phyloP scores from a whole-genome alignment of 2,888 invertebrate genomes.

The Thymelicus acteon region DNA sequence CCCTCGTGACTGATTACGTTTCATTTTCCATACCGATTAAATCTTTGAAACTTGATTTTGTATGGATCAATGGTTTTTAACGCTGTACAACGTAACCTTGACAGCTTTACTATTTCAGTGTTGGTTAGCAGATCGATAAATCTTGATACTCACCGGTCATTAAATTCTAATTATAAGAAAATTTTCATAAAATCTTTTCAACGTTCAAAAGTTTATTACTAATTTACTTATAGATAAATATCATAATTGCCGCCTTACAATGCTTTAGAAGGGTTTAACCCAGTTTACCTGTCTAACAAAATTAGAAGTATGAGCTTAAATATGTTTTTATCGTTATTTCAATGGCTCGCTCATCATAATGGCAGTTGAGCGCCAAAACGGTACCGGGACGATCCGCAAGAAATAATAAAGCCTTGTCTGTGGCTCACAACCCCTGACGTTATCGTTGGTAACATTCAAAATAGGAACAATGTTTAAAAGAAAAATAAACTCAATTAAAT shows the following conservation, averaged over 20 bases:
- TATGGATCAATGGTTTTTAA: constrained; percentile 51
- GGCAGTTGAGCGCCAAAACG: constrained; percentile 42
- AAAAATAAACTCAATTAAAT: not conserved
- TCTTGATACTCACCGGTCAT: constrained; percentile 31
- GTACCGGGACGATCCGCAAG: constrained; percentile 48
- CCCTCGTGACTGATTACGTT: constrained; percentile 51
- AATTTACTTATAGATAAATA: not conserved
- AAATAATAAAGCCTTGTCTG: constrained; percentile 53
- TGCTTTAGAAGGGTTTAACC: constrained; percentile 23
- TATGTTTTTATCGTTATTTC: constrained; percentile 6
- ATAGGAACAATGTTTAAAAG: constrained; percentile 9
- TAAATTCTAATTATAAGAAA: constrained; percentile 5
- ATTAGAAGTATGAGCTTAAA: constrained; percentile 5
- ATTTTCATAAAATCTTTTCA: not conserved
- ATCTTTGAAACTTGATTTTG: constrained; percentile 52
- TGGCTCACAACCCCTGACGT: constrained; percentile 32
- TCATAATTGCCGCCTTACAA: constrained; percentile 21
- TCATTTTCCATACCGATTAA: constrained; percentile 50
- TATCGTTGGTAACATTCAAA: constrained; percentile 30
- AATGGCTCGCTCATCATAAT: constrained; percentile 40
- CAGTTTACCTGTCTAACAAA: constrained; percentile 11
- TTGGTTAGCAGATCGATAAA: constrained; percentile 42
- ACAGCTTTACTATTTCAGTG: constrained; percentile 42
- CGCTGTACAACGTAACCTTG: constrained; percentile 48
- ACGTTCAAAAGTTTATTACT: not conserved